phyloP scores from a whole-genome alignment of 64 coral and sea anemone genomes.

The Trachythela sp. region DNA sequence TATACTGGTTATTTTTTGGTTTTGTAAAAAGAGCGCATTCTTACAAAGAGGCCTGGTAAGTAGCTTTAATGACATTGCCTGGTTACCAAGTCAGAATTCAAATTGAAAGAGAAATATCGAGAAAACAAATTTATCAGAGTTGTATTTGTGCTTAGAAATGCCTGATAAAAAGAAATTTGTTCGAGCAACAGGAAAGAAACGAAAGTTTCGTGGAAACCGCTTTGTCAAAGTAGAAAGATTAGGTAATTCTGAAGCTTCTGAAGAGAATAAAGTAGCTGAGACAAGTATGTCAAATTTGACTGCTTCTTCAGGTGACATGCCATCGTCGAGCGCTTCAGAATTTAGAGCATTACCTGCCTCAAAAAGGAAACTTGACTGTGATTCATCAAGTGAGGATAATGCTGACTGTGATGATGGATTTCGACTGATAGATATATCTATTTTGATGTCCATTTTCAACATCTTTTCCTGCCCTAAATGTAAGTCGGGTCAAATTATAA shows the following conservation, averaged over 20 bases:
- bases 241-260: not conserved
- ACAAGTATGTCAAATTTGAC: no score
- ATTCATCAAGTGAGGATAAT: no score
- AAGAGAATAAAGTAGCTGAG: not conserved
- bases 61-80: not conserved
- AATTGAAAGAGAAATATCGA: no score
- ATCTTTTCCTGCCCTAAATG: not conserved
- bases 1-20: not conserved
- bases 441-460: no score
- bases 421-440: no score
- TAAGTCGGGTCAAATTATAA: not conserved
- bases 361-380: no score
- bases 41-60: constrained; percentile 1
- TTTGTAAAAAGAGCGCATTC: not conserved
- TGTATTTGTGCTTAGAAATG: not conserved
- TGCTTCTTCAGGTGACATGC: not conserved
- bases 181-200: not conserved
- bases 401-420: no score
- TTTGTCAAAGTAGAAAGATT: not conserved
- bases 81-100: not conserved
- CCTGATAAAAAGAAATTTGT: not conserved
- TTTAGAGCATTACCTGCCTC: not conserved
- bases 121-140: no score
- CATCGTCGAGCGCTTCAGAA: not conserved
- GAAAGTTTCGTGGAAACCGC: not conserved